Percentiles rank a stretch among this genome's conserved stretches.
Evolutionary conservation across 2,797 vertebrate genomes (phyloP).

Genomic region (Zenarchopterus dispar): DNA sequence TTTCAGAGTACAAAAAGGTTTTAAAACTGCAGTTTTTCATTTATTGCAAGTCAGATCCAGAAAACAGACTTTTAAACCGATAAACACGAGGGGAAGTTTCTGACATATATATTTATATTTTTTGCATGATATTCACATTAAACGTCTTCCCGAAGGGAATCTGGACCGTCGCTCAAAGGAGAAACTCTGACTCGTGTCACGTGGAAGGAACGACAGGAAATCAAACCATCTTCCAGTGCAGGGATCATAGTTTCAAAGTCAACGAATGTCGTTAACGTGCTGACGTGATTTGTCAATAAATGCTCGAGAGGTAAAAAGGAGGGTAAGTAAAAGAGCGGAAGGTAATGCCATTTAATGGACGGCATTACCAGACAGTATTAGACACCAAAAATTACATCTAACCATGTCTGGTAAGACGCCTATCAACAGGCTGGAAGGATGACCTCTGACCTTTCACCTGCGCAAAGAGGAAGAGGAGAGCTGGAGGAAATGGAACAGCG

Average conservation of each 20-base stretch:
- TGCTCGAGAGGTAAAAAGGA: slow-evolving; percentile 59
- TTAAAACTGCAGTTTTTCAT: slow-evolving; percentile 45
- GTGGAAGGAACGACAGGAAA: slow-evolving; percentile 67
- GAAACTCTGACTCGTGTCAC: slow-evolving; percentile 80
- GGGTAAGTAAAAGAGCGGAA: slow-evolving; percentile 77
- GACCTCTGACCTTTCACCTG: slow-evolving; percentile 75
- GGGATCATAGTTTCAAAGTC: slow-evolving; percentile 77
- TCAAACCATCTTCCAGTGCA: slow-evolving; percentile 73
- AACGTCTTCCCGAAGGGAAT: background rate
- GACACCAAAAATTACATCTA: slow-evolving; percentile 94
- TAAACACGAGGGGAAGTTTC: too few species aligned
- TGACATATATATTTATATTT: too few species aligned
- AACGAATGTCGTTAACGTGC: slow-evolving; percentile 43
- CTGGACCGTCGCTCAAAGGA: slow-evolving; percentile 53
- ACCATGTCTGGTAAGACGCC: slow-evolving; percentile 99
- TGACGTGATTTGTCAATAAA: slow-evolving; percentile 44
- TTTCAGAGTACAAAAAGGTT: slow-evolving; percentile 28
- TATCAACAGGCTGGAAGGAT: slow-evolving; percentile 86
- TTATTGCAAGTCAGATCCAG: slow-evolving; percentile 48
- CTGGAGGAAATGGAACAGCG: slow-evolving; percentile 60
- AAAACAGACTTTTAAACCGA: slow-evolving; percentile 22
- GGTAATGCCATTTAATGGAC: slow-evolving; percentile 87
- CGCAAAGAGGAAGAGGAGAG: slow-evolving; percentile 63
- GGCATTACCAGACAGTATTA: slow-evolving; percentile 99
- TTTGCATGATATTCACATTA: too few species aligned